Evolutionary conservation across 2,888 invertebrate genomes (phyloP).

Genomic region (Stenolophus ochropezus): DNA sequence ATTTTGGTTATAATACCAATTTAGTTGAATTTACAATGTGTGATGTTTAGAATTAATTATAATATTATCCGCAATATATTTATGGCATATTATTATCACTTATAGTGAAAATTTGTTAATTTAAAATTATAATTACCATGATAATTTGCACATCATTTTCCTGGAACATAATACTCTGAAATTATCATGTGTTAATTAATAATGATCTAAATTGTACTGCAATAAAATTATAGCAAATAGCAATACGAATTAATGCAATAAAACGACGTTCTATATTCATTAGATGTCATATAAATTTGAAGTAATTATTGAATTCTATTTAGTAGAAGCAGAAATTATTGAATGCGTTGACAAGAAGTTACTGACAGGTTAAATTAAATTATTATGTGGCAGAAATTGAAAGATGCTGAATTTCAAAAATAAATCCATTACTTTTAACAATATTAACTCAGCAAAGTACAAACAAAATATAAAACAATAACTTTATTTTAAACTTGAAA

Average conservation of each 20-base stretch:
- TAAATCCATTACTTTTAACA: no score
- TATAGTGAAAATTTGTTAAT: constrained; percentile 14
- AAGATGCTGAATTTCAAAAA: no score
- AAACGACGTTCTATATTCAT: constrained; percentile 4
- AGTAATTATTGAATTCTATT: constrained; percentile 25
- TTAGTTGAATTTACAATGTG: background rate
- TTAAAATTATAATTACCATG: constrained; percentile 21
- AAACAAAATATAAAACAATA: no score
- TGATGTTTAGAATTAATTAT: background rate
- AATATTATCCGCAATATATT: background rate
- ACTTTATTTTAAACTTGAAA: no score
- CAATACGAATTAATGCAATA: background rate
- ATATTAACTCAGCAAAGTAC: no score
- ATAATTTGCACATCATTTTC: constrained; percentile 11
- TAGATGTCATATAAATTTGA: constrained; percentile 19
- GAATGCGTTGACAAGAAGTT: background rate
- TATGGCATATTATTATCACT: constrained; percentile 1
- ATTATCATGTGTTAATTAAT: constrained; percentile 26
- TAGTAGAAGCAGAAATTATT: background rate
- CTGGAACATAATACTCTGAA: background rate
- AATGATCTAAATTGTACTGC: background rate
- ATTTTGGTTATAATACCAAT: no score
- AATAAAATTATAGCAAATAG: constrained; percentile 31
- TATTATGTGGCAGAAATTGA: background rate
- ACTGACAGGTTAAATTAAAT: background rate